A percentile compares a stretch with the other conserved stretches of the same genome.
Evolutionary conservation across 2,113 vertebrate species (phyloP).

Genomic region (Brachionichthys hirsutus): DNA sequence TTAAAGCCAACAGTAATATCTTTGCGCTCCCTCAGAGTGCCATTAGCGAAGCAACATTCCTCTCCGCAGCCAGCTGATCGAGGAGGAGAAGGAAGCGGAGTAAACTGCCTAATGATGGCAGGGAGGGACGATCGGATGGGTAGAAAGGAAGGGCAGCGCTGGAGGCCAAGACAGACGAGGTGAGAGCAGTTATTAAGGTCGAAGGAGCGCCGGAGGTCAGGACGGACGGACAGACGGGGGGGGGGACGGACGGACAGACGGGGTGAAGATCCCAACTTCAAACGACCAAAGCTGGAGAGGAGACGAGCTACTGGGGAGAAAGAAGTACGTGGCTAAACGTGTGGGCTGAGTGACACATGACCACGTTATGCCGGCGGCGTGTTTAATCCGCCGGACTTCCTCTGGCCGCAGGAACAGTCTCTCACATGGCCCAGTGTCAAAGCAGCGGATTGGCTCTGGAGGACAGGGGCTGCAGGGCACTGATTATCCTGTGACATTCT

Average conservation of each 20-base stretch:
- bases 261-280: conserved; percentile 45
- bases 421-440: conserved; percentile 28
- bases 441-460: not conserved
- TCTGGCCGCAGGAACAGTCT: not conserved
- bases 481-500: too few relatives aligned
- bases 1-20: conserved; percentile 74
- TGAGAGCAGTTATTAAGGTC: conserved; percentile 36
- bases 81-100: conserved; percentile 27
- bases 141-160: conserved; percentile 10
- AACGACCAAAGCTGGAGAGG: conserved; percentile 53
- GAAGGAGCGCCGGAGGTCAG: conserved; percentile 26
- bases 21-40: conserved; percentile 55
- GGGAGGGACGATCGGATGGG: conserved; percentile 9
- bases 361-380: conserved; percentile 57
- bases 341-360: conserved; percentile 60
- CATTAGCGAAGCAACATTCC: conserved; percentile 61
- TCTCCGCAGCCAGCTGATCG: conserved; percentile 35
- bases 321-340: conserved; percentile 53
- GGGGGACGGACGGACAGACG: not conserved
- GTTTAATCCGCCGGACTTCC: conserved; percentile 55
- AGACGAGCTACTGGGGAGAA: conserved; percentile 43
- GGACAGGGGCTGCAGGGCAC: not conserved
- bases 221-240: conserved; percentile 35
- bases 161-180: conserved; percentile 36
- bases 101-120: conserved; percentile 40